These are phyloP conservation scores for Trichonephila inaurata DNA, from an alignment of 1,140 invertebrate species.

Conservation along the genomic window DNA sequence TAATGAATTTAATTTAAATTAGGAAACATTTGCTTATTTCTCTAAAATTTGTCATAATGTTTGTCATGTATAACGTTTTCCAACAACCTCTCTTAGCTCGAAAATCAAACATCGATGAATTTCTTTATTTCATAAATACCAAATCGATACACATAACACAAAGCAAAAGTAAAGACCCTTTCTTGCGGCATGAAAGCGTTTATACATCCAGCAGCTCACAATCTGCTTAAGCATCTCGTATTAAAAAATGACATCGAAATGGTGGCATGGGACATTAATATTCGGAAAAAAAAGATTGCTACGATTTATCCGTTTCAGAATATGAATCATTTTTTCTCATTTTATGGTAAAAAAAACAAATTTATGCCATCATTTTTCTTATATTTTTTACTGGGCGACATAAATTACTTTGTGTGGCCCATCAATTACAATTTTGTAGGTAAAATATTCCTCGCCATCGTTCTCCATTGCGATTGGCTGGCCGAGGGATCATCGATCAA, in stretches of 20 bases:
- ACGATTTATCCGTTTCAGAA: constrained; percentile 59
- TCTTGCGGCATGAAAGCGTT: neutral
- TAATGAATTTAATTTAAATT: no score
- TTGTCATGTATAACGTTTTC: no score
- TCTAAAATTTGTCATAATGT: no score
- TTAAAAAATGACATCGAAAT: constrained; percentile 17
- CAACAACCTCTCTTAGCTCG: no score
- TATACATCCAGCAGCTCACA: neutral
- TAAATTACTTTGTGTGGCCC: constrained; percentile 65
- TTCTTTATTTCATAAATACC: no score
- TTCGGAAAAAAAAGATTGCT: constrained; percentile 31
- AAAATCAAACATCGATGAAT: no score
- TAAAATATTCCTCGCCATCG: constrained; percentile 38
- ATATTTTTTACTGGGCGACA: constrained; percentile 54
- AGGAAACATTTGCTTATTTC: no score
- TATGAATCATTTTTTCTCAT: constrained; percentile 69
- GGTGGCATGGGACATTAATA: constrained; percentile 43
- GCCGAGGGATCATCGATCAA: constrained; percentile 59
- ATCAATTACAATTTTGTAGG: constrained; percentile 71
- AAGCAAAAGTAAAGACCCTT: neutral
- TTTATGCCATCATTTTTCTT: constrained; percentile 59
- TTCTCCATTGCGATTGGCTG: constrained; percentile 51
- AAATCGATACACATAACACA: neutral
- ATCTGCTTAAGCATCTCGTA: constrained; percentile 6
- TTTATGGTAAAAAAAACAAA: constrained; percentile 43